These are phyloP conservation scores for Leptodactylus fallax DNA, from an alignment of 2,797 vertebrate species.

Conservation along the genomic window DNA sequence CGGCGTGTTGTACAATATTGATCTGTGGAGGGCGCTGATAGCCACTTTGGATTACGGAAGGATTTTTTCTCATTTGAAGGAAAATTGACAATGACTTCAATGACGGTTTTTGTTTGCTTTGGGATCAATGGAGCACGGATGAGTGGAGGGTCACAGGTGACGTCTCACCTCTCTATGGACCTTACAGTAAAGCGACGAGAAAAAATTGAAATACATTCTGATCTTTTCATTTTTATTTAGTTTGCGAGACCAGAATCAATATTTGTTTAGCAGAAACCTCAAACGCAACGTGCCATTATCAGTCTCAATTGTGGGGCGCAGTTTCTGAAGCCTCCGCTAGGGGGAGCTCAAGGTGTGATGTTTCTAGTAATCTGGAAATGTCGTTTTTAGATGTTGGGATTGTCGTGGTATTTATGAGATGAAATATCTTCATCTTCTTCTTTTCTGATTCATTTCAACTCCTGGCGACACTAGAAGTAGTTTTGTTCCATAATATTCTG, in stretches of 20 bases:
- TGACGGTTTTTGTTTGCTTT: background rate
- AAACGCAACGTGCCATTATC: background rate
- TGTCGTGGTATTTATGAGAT: background rate
- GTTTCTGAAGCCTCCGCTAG: conserved; percentile 25
- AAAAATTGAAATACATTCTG: background rate
- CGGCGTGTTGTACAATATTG: background rate
- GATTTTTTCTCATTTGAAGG: background rate
- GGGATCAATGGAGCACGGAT: background rate
- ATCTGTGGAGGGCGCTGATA: background rate
- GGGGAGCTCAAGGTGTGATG: background rate
- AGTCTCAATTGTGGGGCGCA: background rate
- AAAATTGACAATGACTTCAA: background rate
- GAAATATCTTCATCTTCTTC: background rate
- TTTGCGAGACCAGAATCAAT: background rate
- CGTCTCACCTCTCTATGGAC: background rate
- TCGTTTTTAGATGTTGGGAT: no score
- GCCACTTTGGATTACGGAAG: background rate
- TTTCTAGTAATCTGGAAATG: no score
- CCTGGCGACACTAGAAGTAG: no score
- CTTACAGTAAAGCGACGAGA: background rate
- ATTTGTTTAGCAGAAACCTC: background rate
- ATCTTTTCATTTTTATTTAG: background rate
- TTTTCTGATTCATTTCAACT: no score
- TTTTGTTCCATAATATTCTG: no score
- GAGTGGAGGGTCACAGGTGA: no score